Base-by-base conservation (phyloP, 2,888 invertebrate species). In the Pollenia angustigena region DNA sequence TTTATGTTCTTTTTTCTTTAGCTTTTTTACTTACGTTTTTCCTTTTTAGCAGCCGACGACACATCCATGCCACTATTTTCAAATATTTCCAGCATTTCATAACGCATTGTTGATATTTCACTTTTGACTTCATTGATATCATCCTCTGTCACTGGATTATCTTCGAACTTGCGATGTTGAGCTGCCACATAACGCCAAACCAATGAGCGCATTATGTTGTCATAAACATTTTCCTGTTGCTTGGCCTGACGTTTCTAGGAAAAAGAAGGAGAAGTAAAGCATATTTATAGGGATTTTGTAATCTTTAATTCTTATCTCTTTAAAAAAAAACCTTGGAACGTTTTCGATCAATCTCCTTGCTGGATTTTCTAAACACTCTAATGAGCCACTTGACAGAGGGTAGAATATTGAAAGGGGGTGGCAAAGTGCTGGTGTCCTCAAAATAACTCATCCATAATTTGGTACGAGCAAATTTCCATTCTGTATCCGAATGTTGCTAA, bases 381-480 rank as follows among this genome's bases (percentile, higher is more conserved):
- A 96, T 94, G 9, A 97, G 89, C 88, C 97, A 94, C 93, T 99
- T 99, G 0, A 97, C 96, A 0, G 97, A 97, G 0, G 98, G 98
- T 85, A 99, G 94, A 66, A 98, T 96, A 93, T 99, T 99, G 93
- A 99, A 99, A 0, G 99, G 99, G 0, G 98, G 96, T 0, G 99
- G 98, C 42, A 99, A 94, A 0, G 98, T 99, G 0, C 97, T 96
- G 42, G 96, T 96, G 90, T 97, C 97, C 91, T 98, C 98, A 91
- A 99, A 99, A 92, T 98, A 99, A 90, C 97, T 98, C 95, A 99
- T 97, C 98, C 99, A 99, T 4, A 99, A 94, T 89, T 97, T 97
- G 0, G 98, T 98, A 66, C 99, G 95, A 0, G 99, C 98, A 92
- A 98, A 99, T 93, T 99, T 99, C 99, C 99, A 99, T 93, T 99